phyloP scores from a whole-genome alignment of 23 tunicate genomes.

The Ascidia mentula region DNA sequence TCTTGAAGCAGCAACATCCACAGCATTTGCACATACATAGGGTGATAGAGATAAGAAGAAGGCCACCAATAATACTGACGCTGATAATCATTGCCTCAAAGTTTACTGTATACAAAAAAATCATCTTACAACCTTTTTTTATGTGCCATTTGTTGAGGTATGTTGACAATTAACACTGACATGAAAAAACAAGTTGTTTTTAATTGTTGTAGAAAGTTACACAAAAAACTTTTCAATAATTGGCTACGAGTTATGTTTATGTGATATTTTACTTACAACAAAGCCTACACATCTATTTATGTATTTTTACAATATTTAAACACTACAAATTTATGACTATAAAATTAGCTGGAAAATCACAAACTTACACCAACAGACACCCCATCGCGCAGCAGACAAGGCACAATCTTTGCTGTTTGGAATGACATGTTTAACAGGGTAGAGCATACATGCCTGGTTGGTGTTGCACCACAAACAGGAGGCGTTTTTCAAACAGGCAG shows the following conservation, averaged over 20 bases:
- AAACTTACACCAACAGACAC: slow-evolving; percentile 88
- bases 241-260: no score
- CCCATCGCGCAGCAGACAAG: slow-evolving; percentile 86
- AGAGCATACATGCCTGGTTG: slow-evolving; percentile 47
- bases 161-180: no score
- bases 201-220: no score
- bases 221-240: no score
- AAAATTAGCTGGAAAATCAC: no score
- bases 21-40: slow-evolving; percentile 92
- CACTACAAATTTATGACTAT: no score
- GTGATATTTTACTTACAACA: no score
- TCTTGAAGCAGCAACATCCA: slow-evolving; percentile 85
- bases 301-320: no score
- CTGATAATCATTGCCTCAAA: slow-evolving; percentile 92
- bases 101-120: slow-evolving; percentile 50
- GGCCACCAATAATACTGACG: slow-evolving; percentile 66
- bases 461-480: slow-evolving; percentile 76
- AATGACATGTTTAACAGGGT: slow-evolving; percentile 75
- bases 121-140: background rate
- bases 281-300: no score
- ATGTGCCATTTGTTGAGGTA: no score
- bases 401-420: slow-evolving; percentile 52
- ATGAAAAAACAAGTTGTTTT: no score
- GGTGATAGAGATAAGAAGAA: slow-evolving; percentile 73
- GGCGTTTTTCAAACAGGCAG: slow-evolving; percentile 54